Evolutionary conservation across 2,888 invertebrate genomes (phyloP).

Genomic region (Caenorhabditis sp.): DNA sequence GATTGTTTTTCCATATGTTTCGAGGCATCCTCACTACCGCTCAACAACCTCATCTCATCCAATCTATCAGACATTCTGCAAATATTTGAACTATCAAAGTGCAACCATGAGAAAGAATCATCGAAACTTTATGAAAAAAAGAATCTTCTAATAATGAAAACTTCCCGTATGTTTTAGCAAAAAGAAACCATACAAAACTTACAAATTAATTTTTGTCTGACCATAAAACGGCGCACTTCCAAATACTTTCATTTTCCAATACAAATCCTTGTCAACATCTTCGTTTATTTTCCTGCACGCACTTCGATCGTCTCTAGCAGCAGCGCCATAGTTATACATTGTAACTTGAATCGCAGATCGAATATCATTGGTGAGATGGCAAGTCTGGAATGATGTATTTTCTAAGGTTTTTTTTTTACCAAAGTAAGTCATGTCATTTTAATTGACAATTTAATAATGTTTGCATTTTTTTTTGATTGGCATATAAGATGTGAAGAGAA

Average conservation of each 20-base stretch:
- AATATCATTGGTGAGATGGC: conserved; percentile 26
- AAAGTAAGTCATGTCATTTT: too few species aligned
- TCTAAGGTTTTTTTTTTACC: too few species aligned
- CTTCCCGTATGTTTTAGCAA: neutral
- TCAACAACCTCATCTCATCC: neutral
- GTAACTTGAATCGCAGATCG: conserved; percentile 31
- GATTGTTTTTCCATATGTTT: neutral
- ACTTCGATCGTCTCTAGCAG: neutral
- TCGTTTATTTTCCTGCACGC: neutral
- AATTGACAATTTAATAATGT: too few species aligned
- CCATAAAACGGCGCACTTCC: conserved; percentile 5
- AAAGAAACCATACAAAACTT: neutral
- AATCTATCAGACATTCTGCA: neutral
- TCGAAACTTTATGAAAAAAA: too few species aligned
- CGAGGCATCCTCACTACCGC: neutral
- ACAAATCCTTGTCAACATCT: neutral
- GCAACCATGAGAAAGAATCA: too few species aligned
- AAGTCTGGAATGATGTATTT: too few species aligned
- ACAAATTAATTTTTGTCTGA: neutral
- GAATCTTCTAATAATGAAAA: too few species aligned
- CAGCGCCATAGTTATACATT: neutral
- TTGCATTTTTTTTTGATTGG: too few species aligned
- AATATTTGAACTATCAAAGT: too few species aligned
- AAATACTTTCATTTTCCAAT: neutral
- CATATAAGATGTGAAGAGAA: too few species aligned